Base-by-base conservation (phyloP, 2,888 invertebrate species). In the Lydus trimaculatus region DNA sequence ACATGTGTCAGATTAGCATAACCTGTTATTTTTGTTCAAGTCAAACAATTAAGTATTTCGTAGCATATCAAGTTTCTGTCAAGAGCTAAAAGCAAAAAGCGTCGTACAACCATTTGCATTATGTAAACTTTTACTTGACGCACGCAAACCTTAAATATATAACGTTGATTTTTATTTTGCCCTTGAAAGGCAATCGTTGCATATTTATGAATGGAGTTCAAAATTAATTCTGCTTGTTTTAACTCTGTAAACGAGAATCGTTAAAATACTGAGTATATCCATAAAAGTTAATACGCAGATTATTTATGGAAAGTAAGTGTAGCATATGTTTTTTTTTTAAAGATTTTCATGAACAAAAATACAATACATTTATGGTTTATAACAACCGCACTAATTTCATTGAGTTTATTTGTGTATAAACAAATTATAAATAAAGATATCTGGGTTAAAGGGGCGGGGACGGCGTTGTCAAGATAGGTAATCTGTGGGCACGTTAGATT, bases 351-450 rank as follows among this genome's bases (percentile, higher is more conserved):
- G 28, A 28, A 28, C 28, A 28, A 28, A 28, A 28, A 28, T 28
- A 28, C 4, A 28, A 28, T 28, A 2, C 2, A 2, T 4, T 28
- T 28, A 3, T 4, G 28, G 11, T 8, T 9, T 17, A 15, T 31
- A 31, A 25, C 13, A 1, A 59, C 8, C n/a, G 23, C 0, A 25
- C 28, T n/a, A 17, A 63, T 31, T 6, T 9, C 11, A 15, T 20
- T 48, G 31, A 58, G 17, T 36, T 33, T 67, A 58, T 65, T 65
- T 31, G 23, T 7, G 28, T 56, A 23, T 23, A 33, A 59, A 64
- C 58, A 61, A 64, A 67, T 67, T 67, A 56, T 64, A 64, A 67
- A 67, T 64, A 61, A 31, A 67, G 67, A 67, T 67, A 48, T 67
- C 64, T 23, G 13, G 61, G 36, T 59, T 58, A 39, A n/a, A 31